These are phyloP conservation scores for Tethya wilhelma DNA, from an alignment of 37 sponge, comb jelly and placozoan genomes.

Conservation along the genomic window DNA sequence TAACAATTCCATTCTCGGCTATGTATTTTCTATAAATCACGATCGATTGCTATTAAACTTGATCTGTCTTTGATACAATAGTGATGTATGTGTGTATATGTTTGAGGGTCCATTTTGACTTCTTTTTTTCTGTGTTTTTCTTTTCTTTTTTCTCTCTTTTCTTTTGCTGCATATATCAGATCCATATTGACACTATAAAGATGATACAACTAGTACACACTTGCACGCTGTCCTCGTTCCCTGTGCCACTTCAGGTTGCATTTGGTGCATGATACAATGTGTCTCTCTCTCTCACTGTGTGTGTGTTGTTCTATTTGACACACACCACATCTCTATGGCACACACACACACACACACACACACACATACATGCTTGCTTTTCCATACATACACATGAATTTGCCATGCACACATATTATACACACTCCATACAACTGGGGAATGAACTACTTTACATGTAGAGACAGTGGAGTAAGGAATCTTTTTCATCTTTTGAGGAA, in stretches of 20 bases:
- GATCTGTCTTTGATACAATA: too few species aligned
- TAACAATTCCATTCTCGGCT: too few species aligned
- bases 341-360: slow-evolving; percentile 15
- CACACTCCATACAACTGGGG: not conserved
- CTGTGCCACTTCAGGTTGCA: too few species aligned
- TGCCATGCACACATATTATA: slow-evolving; percentile 4
- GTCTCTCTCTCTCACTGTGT: too few species aligned
- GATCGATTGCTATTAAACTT: too few species aligned
- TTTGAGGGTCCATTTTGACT: not conserved
- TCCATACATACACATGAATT: slow-evolving; percentile 25
- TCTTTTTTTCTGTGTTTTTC: not conserved
- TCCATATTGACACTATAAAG: not conserved
- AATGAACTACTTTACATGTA: too few species aligned
- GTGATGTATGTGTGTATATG: slow-evolving; percentile 27
- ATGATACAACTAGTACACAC: too few species aligned
- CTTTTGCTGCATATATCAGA: not conserved
- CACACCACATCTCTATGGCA: not conserved
- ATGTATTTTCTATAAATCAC: too few species aligned
- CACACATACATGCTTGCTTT: not conserved
- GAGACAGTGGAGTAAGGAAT: not conserved
- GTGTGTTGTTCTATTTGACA: too few species aligned
- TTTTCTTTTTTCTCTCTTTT: not conserved
- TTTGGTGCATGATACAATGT: too few species aligned
- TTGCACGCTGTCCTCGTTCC: too few species aligned
- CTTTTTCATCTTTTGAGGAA: not conserved